A percentile compares a stretch with the other conserved stretches of the same genome.
Conservation (phyloP, 2,888 invertebrate genomes). For the Pristionchus japonicus region DNA sequence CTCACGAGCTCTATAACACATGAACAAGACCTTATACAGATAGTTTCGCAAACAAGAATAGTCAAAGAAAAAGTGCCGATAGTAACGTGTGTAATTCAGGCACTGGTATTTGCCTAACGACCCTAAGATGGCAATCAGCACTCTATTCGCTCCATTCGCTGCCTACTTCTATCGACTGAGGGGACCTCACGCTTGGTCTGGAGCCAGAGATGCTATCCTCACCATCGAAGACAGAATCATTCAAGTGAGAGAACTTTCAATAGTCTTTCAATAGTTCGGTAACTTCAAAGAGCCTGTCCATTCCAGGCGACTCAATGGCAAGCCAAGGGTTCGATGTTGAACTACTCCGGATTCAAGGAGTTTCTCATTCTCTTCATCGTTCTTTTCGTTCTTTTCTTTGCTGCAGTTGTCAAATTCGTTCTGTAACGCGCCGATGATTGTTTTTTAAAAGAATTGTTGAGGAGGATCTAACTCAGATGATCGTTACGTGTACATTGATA, state of each 20-base stretch:
- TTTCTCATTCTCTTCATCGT: background rate
- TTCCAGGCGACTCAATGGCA: background rate
- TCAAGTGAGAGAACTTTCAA: slow-evolving; percentile 24
- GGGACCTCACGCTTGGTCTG: slow-evolving; percentile 65
- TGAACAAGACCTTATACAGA: background rate
- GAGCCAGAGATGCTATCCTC: slow-evolving; percentile 64
- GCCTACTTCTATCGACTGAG: slow-evolving; percentile 62
- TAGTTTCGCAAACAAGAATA: too few relatives aligned
- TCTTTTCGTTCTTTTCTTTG: background rate
- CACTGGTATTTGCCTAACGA: background rate
- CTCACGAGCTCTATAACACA: background rate
- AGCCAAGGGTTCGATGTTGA: background rate
- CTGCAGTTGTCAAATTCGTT: background rate
- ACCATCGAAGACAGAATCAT: slow-evolving; percentile 57
- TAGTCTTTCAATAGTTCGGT: too few relatives aligned
- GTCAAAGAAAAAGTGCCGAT: too few relatives aligned
- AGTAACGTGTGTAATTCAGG: too few relatives aligned
- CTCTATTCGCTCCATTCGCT: slow-evolving; percentile 58
- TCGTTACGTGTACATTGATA: background rate
- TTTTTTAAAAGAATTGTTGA: background rate
- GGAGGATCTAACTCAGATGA: background rate
- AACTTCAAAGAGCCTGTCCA: background rate
- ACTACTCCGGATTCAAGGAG: background rate
- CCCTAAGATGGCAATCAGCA: slow-evolving; percentile 2
- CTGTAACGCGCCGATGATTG: background rate